Evolutionary conservation across 1,140 invertebrate species (phyloP).

Genomic region (Macrobrachium rosenbergii): DNA sequence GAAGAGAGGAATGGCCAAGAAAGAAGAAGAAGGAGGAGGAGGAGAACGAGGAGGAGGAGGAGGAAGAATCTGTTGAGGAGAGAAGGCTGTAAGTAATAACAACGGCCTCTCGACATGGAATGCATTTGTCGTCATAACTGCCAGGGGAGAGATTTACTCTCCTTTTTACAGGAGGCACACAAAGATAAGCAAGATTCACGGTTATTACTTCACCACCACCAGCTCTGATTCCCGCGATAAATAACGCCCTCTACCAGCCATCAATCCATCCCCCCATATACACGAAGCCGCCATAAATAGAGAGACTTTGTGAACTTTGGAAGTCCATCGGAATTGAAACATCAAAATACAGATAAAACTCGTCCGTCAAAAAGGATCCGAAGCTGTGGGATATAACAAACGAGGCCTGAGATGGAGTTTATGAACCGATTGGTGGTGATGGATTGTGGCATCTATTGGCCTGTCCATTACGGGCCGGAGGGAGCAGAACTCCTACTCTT

Average conservation of each 20-base stretch:
- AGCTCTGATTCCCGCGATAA: background rate
- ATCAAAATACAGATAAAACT: constrained; percentile 15
- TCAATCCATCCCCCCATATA: background rate
- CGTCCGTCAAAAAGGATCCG: background rate
- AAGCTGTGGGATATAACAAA: constrained; percentile 5
- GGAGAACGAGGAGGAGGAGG: background rate
- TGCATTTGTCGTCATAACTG: too few species aligned
- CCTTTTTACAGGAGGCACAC: too few species aligned
- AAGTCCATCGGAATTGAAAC: background rate
- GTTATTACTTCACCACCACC: background rate
- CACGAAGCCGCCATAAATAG: background rate
- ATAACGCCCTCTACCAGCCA: background rate
- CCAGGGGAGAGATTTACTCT: too few species aligned
- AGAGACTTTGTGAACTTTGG: too few species aligned
- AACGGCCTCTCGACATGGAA: too few species aligned
- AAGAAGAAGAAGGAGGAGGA: background rate
- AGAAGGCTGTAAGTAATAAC: background rate
- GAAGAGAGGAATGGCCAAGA: background rate
- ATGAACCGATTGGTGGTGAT: background rate
- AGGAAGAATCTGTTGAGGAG: background rate
- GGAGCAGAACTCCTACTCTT: background rate
- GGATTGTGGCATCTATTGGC: background rate
- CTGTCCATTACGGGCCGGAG: background rate
- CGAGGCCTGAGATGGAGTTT: background rate
- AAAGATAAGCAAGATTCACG: too few species aligned